These are phyloP conservation scores for Colletes gigas DNA, from an alignment of 1,140 invertebrate genomes.

Conservation along the genomic window DNA sequence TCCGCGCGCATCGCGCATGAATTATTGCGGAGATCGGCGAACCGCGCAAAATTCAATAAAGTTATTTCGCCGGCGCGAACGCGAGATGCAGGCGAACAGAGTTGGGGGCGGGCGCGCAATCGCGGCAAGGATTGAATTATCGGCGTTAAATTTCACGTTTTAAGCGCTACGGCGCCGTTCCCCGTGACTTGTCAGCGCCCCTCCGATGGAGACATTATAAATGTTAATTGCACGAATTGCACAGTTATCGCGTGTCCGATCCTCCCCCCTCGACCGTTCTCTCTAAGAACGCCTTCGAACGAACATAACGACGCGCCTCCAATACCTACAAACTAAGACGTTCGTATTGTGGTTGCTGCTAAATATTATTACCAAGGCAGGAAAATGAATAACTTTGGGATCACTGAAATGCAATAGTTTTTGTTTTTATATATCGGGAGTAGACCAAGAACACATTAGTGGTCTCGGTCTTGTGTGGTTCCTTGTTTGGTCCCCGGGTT, in stretches of 20 bases:
- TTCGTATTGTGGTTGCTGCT: no score
- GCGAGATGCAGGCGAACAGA: not conserved
- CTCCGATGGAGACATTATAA: conserved; percentile 76
- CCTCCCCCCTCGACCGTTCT: conserved; percentile 37
- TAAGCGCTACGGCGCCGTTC: conserved; percentile 54
- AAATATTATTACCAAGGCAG: no score
- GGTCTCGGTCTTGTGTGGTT: no score
- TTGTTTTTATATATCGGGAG: no score
- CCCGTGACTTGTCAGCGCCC: conserved; percentile 42
- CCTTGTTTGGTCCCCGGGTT: no score
- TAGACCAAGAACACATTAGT: no score
- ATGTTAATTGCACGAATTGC: conserved; percentile 78
- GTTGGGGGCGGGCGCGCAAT: conserved; percentile 36
- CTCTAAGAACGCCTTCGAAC: conserved; percentile 42
- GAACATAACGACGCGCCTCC: no score
- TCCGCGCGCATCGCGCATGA: conserved; percentile 60
- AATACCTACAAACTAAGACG: no score
- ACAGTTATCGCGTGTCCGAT: conserved; percentile 64
- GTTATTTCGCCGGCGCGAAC: conserved; percentile 59
- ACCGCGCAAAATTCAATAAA: conserved; percentile 75
- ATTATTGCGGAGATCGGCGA: conserved; percentile 67
- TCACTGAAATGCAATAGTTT: no score
- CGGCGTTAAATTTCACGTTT: conserved; percentile 74
- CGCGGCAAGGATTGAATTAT: conserved; percentile 70
- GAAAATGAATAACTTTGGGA: no score